Conservation (phyloP, 2,797 vertebrate genomes). For the Galago senegalensis region DNA sequence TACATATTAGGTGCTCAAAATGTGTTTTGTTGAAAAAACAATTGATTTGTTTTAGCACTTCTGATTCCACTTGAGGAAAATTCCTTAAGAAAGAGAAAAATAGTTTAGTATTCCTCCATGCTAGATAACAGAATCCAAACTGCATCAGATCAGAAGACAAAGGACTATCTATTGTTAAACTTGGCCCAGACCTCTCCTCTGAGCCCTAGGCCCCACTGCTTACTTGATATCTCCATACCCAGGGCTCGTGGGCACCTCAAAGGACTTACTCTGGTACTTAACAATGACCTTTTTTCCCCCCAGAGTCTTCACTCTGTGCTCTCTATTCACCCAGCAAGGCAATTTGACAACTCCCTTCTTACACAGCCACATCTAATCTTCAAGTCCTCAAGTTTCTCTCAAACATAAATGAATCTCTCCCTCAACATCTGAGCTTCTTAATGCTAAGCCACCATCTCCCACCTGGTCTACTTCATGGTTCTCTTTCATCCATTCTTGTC, state of each 20-base stretch:
- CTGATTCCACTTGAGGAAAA: slow-evolving; percentile 76
- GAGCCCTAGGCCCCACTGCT: not conserved
- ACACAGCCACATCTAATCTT: not conserved
- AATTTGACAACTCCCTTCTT: not conserved
- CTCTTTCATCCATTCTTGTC: not conserved
- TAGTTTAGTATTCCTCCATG: slow-evolving; percentile 54
- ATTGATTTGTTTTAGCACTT: slow-evolving; percentile 76
- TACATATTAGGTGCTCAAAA: not conserved
- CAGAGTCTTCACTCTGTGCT: not conserved
- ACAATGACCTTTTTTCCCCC: not conserved
- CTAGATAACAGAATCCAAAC: not conserved
- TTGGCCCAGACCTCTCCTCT: not conserved
- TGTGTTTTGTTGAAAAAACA: slow-evolving; percentile 13
- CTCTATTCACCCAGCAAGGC: not conserved
- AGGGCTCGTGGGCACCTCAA: not conserved
- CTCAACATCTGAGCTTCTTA: not conserved
- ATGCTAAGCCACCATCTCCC: not conserved
- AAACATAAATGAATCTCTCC: not conserved
- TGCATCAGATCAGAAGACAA: not conserved
- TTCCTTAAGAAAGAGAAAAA: slow-evolving; percentile 64
- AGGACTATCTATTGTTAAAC: not conserved
- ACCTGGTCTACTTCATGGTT: not conserved
- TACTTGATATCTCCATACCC: not conserved
- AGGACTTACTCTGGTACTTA: not conserved
- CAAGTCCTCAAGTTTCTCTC: not conserved